A percentile compares a stretch with the other conserved stretches of the same genome.
Conservation (phyloP, 2,888 invertebrate species). For the Meteorus cinctellus region DNA sequence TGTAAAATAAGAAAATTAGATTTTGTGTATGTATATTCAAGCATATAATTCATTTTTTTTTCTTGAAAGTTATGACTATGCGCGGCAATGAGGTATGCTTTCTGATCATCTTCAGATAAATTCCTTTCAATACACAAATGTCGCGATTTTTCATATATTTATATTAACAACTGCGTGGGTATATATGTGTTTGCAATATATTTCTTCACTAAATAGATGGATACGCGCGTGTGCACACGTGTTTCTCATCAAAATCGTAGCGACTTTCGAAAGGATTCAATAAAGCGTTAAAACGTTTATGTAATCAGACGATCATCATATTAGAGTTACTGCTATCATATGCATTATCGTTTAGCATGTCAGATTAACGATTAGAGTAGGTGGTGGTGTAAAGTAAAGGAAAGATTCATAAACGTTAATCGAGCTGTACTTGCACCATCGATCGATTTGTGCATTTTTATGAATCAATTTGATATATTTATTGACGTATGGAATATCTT, state of each 20-base stretch:
- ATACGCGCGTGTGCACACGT: not conserved
- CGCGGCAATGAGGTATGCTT: slow-evolving; percentile 7
- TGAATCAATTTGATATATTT: not conserved
- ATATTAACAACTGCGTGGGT: not conserved
- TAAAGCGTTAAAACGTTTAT: slow-evolving; percentile 23
- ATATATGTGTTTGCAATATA: not conserved
- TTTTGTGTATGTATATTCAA: not conserved
- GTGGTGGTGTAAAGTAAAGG: not conserved
- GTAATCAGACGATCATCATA: slow-evolving; percentile 34
- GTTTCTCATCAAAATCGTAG: slow-evolving; percentile 3
- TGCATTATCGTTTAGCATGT: slow-evolving; percentile 24
- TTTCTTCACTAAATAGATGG: not conserved
- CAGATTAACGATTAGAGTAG: not conserved
- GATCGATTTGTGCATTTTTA: not conserved
- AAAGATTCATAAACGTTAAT: not conserved
- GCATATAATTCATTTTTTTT: not conserved
- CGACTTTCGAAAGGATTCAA: slow-evolving; percentile 20
- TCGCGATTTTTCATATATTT: not conserved
- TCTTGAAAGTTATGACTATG: not conserved
- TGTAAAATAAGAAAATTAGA: not conserved
- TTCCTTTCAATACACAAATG: slow-evolving; percentile 2
- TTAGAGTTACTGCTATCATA: slow-evolving; percentile 20
- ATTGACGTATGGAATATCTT: not conserved
- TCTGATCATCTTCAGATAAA: slow-evolving; percentile 1
- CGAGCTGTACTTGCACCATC: not conserved